Evolutionary conservation across 2,113 vertebrate genomes (phyloP).

Genomic region (Sinosuthora webbiana): DNA sequence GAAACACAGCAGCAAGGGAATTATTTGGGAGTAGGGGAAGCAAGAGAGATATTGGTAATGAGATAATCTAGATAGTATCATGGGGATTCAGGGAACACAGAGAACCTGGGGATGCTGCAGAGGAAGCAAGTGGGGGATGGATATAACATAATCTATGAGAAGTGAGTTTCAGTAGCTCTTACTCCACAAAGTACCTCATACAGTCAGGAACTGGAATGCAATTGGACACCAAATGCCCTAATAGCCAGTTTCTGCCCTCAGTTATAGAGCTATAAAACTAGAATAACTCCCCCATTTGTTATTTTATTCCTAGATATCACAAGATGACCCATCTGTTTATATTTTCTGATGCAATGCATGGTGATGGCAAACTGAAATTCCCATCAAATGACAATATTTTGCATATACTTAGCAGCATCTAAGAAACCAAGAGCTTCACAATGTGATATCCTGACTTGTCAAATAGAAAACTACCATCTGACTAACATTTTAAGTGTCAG

Average conservation of each 20-base stretch:
- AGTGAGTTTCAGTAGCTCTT: neutral
- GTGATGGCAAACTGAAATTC: neutral
- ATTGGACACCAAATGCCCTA: neutral
- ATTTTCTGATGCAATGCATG: neutral
- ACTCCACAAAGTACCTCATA: neutral
- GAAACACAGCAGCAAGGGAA: neutral
- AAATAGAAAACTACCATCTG: slow-evolving; percentile 21
- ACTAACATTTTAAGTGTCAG: slow-evolving; percentile 30
- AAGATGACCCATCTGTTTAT: slow-evolving; percentile 13
- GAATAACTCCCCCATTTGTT: neutral
- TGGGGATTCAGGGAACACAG: neutral
- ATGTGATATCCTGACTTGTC: neutral
- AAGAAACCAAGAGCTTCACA: neutral
- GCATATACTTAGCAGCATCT: slow-evolving; percentile 1
- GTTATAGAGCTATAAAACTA: neutral
- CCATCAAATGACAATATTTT: neutral
- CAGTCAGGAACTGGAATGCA: neutral
- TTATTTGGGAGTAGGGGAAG: neutral
- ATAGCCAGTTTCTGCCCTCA: neutral
- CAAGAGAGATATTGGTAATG: neutral
- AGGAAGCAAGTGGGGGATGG: neutral
- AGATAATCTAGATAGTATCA: neutral
- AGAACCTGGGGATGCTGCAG: neutral
- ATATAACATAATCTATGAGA: neutral
- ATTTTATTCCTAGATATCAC: neutral